Evolutionary conservation across 1,140 invertebrate species (phyloP), one percentile per base, ranked within the genome.

Genomic region (Berghia stephanieae): DNA sequence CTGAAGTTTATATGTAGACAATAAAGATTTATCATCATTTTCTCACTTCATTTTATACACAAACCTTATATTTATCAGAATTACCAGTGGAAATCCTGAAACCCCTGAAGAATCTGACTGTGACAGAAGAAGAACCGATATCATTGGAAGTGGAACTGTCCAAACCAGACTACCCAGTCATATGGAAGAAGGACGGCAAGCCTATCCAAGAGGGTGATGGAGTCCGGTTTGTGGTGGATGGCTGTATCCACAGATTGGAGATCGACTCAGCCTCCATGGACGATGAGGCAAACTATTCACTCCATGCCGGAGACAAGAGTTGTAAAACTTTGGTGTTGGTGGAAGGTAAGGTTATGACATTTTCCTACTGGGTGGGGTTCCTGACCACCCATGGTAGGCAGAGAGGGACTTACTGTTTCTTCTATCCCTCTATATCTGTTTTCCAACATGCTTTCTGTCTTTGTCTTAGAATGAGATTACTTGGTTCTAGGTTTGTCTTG

Each of bases 271-370:
- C 93, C 13, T 92, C 91, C 1, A 90, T 93, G 63, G 94, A 95
- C 77, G 96, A 98, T 89, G 92, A 94, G 82, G 92, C 92, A 42
- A 95, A 96, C 88, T 97, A 97, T 87, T 93, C 93, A 42, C 96
- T 96, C 78, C 87, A 92, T 6, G 92, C 85, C 36, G 81, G 92
- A 31, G 96, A 95, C 86, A 93, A 96, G 1, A 95, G 93, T 86
- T 95, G 95, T 69, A 93, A 92, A 0, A 95, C 95, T 1, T 95
- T 94, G 90, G 89, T 98, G 43, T 93, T 93, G 90, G 93, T 97
- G 43, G 94, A 97, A 92, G 93, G 94, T 95, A 91, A 86, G 86
- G 63, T n/a, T n/a, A n/a, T n/a, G n/a, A n/a, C n/a, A n/a, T n/a
- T n/a, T n/a, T n/a, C n/a, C n/a, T n/a, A n/a, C n/a, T n/a, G n/a